A percentile compares a stretch with the other conserved stretches of the same genome.
These are phyloP conservation scores for Ormia ochracea DNA, from an alignment of 2,888 invertebrate genomes.

Conservation along the genomic window DNA sequence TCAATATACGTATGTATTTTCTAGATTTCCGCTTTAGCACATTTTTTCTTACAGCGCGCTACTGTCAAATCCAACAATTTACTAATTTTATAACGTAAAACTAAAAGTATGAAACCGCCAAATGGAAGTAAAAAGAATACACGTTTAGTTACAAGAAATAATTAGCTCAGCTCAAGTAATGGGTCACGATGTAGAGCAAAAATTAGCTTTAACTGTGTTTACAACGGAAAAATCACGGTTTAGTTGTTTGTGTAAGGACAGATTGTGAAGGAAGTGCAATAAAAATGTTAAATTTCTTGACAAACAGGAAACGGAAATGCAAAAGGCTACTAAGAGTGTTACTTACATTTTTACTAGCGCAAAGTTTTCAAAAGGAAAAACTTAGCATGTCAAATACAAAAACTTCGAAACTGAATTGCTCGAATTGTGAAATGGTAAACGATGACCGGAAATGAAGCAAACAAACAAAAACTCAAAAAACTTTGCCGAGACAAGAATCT, in stretches of 20 bases:
- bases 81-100: not conserved
- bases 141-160: constrained; percentile 44
- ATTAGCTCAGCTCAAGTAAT: constrained; percentile 44
- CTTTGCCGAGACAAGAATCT: constrained; percentile 28
- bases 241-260: not conserved
- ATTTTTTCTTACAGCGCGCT: too few relatives aligned
- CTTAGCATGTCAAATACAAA: constrained; percentile 34
- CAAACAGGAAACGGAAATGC: constrained; percentile 57
- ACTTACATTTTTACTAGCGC: not conserved
- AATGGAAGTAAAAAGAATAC: constrained; percentile 25
- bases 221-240: constrained; percentile 23
- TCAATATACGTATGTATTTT: too few relatives aligned
- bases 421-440: constrained; percentile 32
- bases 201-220: constrained; percentile 44
- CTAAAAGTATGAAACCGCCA: constrained; percentile 17
- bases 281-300: constrained; percentile 53
- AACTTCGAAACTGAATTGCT: constrained; percentile 27
- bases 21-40: too few relatives aligned
- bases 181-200: constrained; percentile 41
- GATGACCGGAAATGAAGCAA: constrained; percentile 46
- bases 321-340: constrained; percentile 37
- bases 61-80: constrained; percentile 3
- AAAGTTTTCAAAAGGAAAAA: constrained; percentile 14
- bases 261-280: constrained; percentile 43
- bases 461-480: constrained; percentile 11